Base-by-base conservation (phyloP, 2,113 vertebrate species). In the Protobothrops flavoviridis region DNA sequence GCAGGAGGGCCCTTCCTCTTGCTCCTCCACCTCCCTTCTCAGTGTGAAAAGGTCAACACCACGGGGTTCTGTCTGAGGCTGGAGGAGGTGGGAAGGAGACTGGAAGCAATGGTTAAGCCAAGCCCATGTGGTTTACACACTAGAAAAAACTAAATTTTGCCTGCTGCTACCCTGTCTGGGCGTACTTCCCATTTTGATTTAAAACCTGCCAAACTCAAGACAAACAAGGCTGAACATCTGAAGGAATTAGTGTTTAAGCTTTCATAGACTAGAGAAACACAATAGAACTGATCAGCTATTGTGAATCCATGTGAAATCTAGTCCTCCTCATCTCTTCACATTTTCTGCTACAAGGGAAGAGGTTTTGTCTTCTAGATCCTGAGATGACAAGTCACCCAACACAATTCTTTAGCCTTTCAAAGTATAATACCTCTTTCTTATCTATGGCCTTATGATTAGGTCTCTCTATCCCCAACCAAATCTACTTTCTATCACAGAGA, bases 21-120 rank as follows among this genome's bases (percentile, higher is more conserved):
- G 24, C 48, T 39, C 20, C 20, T 52, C 7, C 48, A 64, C 93
- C 85, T 91, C 88, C 91, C 81, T 90, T 86, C 91, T 50, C 8
- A 39, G 90, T 87, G 91, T 57, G 93, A 92, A 92, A 94, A 92
- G 93, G 91, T 94, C 93, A 94, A 8, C 56, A 29, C 93, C 59
- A 87, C 29, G 0, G 93, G 91, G 74, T 56, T 53, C 89, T 87
- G 92, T 92, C 91, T 92, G 53, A 15, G 50, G 91, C 88, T 56
- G 74, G 45, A 69, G 87, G 33, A 39, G 81, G 89, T 39, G 87
- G 88, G 26, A 39, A 45, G 74, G 29, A 23, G 1, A 59, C n/a
- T 23, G 5, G 45, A 4, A 52, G 39, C 26, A 26, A 81, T 26
- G 9, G n/a, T 53, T 50, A 69, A 81, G 20, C 74, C 17, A 26